Evolutionary conservation across 2,797 vertebrate species (phyloP), one percentile per base, ranked within the genome.

Genomic region (Craterocephalus amniculus): DNA sequence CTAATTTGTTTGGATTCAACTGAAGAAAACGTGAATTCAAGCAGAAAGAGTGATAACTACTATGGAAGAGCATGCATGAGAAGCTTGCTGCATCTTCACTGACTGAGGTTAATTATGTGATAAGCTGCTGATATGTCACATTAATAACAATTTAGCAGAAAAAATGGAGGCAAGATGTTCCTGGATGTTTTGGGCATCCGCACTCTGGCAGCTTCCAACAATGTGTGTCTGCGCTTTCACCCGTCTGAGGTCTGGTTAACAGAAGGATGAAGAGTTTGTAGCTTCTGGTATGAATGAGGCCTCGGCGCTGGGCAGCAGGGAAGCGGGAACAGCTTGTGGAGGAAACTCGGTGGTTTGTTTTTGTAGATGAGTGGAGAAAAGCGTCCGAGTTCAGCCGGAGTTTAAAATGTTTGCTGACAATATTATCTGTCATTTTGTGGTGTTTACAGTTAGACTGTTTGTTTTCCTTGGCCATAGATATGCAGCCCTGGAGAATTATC

Each of bases 261-360:
- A 80, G 78, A 83, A 73, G 84, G 71, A 63, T 81, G 77, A 76
- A 72, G 76, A 60, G 83, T 84, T 79, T 83, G 81, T 49, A 10
- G 76, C 49, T 54, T 78, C 49, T 32, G 67, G 32, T 76, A 63
- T 80, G 82, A 83, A 36, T 24, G 3, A 48, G 43, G 70, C 72
- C 72, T 57, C 56, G 13, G 70, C 27, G 2, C 52, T 43, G 16
- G 66, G 64, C 35, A 40, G 64, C 22, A 64, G 65, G 67, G 62
- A 67, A 58, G 61, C 60, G 38, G n/a, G 65, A 43, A 27, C 66
- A 31, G 72, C 67, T 69, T 75, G 70, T 75, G 64, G 61, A 45
- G 35, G 80, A 78, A 38, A 75, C 64, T 60, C 51, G 29, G 7
- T 26, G 71, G 62, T 57, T 78, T 70, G 43, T 62, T 74, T 71